Percentiles rank a stretch among this genome's conserved stretches.
phyloP scores from a whole-genome alignment of 92 coral and sea anemone genomes.

The Siderastrea siderea region DNA sequence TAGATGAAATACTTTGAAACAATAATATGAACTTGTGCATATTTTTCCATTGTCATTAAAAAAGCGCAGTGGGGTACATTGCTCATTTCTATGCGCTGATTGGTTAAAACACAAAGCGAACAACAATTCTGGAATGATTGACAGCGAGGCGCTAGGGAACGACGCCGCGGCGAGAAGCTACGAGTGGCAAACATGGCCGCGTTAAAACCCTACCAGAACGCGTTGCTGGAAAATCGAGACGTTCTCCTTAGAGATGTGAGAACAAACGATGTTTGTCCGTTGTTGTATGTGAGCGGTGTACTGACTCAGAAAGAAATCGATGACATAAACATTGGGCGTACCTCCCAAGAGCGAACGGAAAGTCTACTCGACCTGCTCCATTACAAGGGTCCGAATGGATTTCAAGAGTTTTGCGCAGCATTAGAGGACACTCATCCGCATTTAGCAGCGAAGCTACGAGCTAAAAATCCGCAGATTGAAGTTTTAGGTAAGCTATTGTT shows the following conservation, averaged over 20 bases:
- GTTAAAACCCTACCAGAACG: conserved; percentile 81
- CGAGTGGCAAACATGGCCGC: conserved; percentile 81
- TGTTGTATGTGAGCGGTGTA: conserved; percentile 75
- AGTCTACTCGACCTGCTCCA: conserved; percentile 87
- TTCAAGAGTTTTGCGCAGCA: conserved; percentile 82
- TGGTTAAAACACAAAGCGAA: conserved; percentile 62
- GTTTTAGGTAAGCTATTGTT: conserved; percentile 66
- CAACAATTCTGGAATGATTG: conserved; percentile 78
- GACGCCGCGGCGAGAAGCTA: conserved; percentile 56
- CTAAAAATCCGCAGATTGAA: conserved; percentile 76
- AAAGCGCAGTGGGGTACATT: conserved; percentile 23
- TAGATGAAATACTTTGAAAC: conserved; percentile 22
- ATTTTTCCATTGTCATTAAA: conserved; percentile 29
- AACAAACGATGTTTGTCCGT: conserved; percentile 77
- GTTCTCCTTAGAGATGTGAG: conserved; percentile 77
- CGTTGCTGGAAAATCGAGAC: conserved; percentile 86
- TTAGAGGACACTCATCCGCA: conserved; percentile 82
- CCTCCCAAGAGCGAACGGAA: conserved; percentile 80
- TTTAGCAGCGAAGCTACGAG: conserved; percentile 74
- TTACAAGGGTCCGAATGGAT: conserved; percentile 90
- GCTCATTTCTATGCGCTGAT: conserved; percentile 69
- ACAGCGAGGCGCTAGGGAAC: conserved; percentile 71
- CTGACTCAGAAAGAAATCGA: conserved; percentile 82
- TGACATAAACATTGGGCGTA: conserved; percentile 82
- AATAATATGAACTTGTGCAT: conserved; percentile 22